Percentiles rank a stretch among this genome's conserved stretches.
These are phyloP conservation scores for Cromileptes altivelis DNA, from an alignment of 2,113 vertebrate genomes.

Conservation along the genomic window DNA sequence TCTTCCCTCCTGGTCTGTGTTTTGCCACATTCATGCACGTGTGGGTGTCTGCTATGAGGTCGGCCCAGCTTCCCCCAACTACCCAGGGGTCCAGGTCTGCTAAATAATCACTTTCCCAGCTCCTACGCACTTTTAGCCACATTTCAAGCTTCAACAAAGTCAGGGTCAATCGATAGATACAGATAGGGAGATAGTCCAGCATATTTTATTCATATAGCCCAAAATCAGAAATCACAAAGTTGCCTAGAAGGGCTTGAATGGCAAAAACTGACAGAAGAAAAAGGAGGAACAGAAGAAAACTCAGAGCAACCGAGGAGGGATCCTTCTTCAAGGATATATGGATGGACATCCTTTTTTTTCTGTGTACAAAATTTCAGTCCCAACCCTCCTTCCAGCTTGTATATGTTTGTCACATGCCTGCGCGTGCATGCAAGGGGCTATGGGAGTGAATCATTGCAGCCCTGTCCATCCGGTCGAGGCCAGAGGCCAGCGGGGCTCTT, in stretches of 20 bases:
- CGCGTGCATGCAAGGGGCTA: conserved; percentile 14
- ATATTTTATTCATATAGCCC: not conserved
- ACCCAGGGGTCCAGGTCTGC: conserved; percentile 38
- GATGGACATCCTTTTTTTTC: not conserved
- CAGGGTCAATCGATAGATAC: not conserved
- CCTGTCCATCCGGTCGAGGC: conserved; percentile 70
- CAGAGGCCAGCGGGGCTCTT: conserved; percentile 70
- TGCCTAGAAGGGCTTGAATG: not conserved
- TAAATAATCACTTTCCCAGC: conserved; percentile 63
- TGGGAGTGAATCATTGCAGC: conserved; percentile 54
- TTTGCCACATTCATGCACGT: conserved; percentile 58
- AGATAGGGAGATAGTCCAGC: not conserved
- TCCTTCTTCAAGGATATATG: fast-evolving
- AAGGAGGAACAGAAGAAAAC: not conserved
- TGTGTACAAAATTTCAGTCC: not conserved
- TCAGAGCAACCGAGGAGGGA: not conserved
- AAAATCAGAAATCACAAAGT: not conserved
- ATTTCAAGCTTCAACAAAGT: not conserved
- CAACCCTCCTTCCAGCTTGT: conserved; percentile 28
- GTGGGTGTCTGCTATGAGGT: conserved; percentile 54
- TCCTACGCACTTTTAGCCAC: not conserved
- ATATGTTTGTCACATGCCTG: conserved; percentile 41
- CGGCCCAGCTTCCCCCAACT: conserved; percentile 22
- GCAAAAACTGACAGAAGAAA: not conserved
- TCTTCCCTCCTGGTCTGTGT: conserved; percentile 38